Conservation (phyloP, 2,113 vertebrate genomes). For the Triplophysa siluroides region DNA sequence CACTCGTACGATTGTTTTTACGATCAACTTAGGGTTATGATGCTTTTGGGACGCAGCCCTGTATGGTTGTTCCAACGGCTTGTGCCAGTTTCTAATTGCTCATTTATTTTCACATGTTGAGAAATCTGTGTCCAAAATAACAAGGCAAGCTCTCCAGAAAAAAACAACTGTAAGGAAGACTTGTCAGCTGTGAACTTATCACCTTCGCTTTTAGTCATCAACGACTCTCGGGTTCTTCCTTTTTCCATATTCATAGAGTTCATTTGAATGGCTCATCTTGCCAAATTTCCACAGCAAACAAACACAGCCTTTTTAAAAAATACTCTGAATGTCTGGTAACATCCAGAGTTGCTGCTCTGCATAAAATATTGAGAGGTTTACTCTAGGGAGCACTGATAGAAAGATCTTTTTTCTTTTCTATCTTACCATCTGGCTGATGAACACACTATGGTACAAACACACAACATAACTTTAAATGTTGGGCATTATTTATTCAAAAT, state of each 20-base stretch:
- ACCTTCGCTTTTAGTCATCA: not conserved
- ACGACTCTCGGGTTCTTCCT: not conserved
- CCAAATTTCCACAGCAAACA: not conserved
- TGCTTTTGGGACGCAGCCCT: too few relatives aligned
- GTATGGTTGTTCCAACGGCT: not conserved
- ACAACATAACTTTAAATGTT: not conserved
- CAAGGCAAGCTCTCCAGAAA: not conserved
- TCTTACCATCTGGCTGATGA: not conserved
- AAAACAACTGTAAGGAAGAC: not conserved
- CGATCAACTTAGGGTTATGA: too few relatives aligned
- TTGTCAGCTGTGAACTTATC: conserved; percentile 1
- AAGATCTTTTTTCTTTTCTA: not conserved
- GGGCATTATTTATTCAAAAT: too few relatives aligned
- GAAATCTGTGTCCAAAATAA: conserved; percentile 1
- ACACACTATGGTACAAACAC: not conserved
- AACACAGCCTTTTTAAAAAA: not conserved
- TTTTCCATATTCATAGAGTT: conserved; percentile 14
- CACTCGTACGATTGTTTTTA: too few relatives aligned
- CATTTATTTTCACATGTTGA: not conserved
- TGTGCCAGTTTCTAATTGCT: not conserved
- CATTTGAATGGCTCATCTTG: conserved; percentile 19
- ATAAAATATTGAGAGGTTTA: conserved; percentile 16
- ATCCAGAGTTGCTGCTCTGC: not conserved
- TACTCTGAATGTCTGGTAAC: not conserved
- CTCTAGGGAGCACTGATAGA: conserved; percentile 9